A percentile compares a stretch with the other conserved stretches of the same genome.
Evolutionary conservation across 2,888 invertebrate genomes (phyloP).

Genomic region (Eupithecia insigniata): DNA sequence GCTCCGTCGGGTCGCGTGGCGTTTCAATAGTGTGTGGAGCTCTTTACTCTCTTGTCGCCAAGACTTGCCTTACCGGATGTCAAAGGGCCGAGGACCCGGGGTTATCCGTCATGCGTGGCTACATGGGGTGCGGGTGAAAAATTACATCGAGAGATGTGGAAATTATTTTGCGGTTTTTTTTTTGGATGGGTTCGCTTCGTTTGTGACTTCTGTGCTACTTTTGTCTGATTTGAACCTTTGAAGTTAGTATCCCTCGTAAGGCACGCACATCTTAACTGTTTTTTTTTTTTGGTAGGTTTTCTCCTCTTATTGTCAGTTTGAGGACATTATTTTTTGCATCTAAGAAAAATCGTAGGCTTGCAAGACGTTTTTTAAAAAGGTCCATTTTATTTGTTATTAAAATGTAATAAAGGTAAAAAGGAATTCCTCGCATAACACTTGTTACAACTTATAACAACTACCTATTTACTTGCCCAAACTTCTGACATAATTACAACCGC

Average conservation of each 20-base stretch:
- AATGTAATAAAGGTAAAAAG: not conserved
- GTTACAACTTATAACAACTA: not conserved
- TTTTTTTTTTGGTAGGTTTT: no score
- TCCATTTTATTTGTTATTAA: no score
- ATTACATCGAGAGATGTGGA: constrained; percentile 49
- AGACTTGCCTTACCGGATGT: constrained; percentile 58
- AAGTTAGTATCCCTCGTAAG: not conserved
- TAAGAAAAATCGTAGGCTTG: no score
- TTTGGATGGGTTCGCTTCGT: not conserved
- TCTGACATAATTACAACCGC: not conserved
- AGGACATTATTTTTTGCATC: no score
- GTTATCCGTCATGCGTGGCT: constrained; percentile 74
- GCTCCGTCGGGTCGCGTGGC: no score
- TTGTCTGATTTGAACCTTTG: not conserved
- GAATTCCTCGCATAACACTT: not conserved
- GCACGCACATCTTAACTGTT: no score
- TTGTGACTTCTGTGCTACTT: not conserved
- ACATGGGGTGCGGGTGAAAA: constrained; percentile 59
- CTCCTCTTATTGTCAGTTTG: no score
- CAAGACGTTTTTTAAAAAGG: no score
- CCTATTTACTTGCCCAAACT: not conserved
- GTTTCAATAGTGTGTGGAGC: not conserved
- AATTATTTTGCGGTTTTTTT: constrained; percentile 20
- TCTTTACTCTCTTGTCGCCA: constrained; percentile 57
- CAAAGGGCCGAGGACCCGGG: constrained; percentile 55